These are phyloP conservation scores for Achroia grisella DNA, from an alignment of 1,140 invertebrate genomes.

Conservation along the genomic window DNA sequence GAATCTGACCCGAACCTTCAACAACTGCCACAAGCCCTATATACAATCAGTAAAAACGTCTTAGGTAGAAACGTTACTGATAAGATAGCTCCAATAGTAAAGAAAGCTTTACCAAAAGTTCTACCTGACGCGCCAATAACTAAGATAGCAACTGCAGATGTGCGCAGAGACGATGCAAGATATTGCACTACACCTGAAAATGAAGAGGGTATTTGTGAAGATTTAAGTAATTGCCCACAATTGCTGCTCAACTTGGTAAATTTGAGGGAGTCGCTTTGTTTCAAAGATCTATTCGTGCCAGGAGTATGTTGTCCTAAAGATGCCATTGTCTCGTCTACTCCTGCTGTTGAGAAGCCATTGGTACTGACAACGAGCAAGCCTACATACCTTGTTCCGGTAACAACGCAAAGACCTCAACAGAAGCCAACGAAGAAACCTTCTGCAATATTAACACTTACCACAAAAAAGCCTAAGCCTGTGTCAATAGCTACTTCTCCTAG, in stretches of 20 bases:
- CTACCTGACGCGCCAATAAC: constrained; percentile 55
- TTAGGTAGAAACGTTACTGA: constrained; percentile 86
- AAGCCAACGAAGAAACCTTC: constrained; percentile 59
- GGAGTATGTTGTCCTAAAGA: constrained; percentile 90
- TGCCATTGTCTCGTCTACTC: constrained; percentile 46
- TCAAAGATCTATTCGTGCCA: constrained; percentile 92
- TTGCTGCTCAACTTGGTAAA: constrained; percentile 87
- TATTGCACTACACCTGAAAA: constrained; percentile 88
- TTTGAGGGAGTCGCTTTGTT: constrained; percentile 90
- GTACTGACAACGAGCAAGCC: constrained; percentile 57
- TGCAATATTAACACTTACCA: constrained; percentile 55
- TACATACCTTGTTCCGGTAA: constrained; percentile 63
- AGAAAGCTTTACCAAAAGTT: constrained; percentile 76
- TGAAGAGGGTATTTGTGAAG: constrained; percentile 86
- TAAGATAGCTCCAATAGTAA: constrained; percentile 82
- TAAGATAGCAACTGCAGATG: constrained; percentile 50
- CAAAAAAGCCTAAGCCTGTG: constrained; percentile 43
- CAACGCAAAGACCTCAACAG: constrained; percentile 51
- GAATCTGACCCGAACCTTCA: constrained; percentile 58
- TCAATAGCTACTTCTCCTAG: constrained; percentile 30
- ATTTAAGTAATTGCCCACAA: constrained; percentile 91
- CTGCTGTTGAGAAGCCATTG: constrained; percentile 45
- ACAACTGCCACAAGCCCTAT: constrained; percentile 78
- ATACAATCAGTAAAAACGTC: constrained; percentile 87
- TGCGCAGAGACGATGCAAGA: constrained; percentile 37